These are phyloP conservation scores for Sparidentex hasta DNA, from an alignment of 2,797 vertebrate species.

Conservation along the genomic window DNA sequence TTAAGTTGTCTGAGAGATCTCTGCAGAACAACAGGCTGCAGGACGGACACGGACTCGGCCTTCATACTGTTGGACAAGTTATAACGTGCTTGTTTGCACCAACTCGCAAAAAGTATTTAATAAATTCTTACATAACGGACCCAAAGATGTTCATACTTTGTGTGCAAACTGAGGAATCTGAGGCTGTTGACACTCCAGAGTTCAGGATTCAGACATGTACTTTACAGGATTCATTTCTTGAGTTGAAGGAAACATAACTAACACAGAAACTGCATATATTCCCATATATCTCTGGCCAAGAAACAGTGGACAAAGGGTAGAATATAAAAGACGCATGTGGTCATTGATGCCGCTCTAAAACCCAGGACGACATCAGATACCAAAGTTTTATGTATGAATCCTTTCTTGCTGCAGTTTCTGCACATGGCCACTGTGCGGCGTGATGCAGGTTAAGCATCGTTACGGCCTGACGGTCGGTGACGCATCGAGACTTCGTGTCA, in stretches of 20 bases:
- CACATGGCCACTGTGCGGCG: background rate
- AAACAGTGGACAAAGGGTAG: no score
- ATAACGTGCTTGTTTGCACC: no score
- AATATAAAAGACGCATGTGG: background rate
- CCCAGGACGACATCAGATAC: background rate
- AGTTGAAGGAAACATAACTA: background rate
- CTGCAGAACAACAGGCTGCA: no score
- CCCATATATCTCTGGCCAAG: background rate
- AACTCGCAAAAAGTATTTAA: no score
- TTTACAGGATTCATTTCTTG: background rate
- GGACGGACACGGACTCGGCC: no score
- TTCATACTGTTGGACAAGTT: no score
- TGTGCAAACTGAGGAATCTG: no score
- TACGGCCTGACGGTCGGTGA: background rate
- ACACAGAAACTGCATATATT: background rate
- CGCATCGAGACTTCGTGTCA: background rate
- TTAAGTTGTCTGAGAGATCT: no score
- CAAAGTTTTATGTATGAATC: background rate
- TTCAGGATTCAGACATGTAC: no score
- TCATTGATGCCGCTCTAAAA: background rate
- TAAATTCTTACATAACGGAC: no score
- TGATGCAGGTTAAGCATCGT: background rate
- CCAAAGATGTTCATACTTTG: no score
- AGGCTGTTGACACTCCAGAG: no score
- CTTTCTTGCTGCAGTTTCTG: background rate